Evolutionary conservation across 2,113 vertebrate genomes (phyloP).

Genomic region (Leucopsar rothschildi): DNA sequence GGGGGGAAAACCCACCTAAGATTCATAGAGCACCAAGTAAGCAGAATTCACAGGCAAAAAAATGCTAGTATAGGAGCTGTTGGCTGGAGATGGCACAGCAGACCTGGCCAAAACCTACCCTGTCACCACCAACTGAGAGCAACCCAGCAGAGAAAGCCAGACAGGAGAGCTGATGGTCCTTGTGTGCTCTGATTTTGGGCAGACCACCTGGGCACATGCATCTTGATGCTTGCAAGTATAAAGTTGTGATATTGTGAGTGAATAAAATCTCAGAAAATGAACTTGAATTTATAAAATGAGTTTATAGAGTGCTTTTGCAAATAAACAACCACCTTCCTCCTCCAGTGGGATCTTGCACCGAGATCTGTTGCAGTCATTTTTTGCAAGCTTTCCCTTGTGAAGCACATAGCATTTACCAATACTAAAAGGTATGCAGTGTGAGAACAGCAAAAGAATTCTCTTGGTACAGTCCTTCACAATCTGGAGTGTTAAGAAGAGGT

Average conservation of each 20-base stretch:
- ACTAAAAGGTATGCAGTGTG: neutral
- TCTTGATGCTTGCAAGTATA: neutral
- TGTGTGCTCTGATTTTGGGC: neutral
- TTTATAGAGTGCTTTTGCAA: neutral
- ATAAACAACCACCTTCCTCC: neutral
- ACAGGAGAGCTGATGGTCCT: neutral
- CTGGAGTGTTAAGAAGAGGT: neutral
- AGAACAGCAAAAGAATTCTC: neutral
- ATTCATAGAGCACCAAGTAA: neutral
- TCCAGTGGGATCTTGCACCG: neutral
- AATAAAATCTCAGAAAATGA: neutral
- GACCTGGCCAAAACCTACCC: neutral
- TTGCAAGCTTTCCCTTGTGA: neutral
- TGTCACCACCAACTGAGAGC: neutral
- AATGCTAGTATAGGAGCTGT: neutral
- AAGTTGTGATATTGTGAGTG: neutral
- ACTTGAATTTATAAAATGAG: neutral
- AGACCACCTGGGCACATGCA: neutral
- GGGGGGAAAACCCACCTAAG: fast-evolving
- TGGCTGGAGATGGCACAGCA: neutral
- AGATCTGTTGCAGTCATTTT: neutral
- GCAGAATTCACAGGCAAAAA: neutral
- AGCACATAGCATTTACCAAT: neutral
- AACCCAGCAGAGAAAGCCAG: neutral
- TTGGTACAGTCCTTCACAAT: neutral